Base-by-base conservation (phyloP, 1,140 invertebrate species). In the Eubasilissa regina region DNA sequence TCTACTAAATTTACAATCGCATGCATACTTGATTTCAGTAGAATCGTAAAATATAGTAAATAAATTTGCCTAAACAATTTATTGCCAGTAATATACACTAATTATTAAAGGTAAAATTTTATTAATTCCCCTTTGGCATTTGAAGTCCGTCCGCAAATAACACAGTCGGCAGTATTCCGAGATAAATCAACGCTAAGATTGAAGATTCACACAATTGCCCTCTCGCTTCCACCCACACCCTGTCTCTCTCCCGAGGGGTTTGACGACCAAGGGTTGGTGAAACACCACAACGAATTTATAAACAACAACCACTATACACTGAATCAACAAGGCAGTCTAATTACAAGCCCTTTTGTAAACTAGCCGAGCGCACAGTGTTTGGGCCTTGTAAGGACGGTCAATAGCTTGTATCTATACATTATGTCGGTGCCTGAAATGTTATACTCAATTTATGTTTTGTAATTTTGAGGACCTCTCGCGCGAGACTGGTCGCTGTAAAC, bases 201-300 rank as follows among this genome's bases (percentile, higher is more conserved):
- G n/a, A 9, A 55, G 53, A 15, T 55, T 17, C n/a, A 15, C 53
- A 55, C 53, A 55, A 55, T 55, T 10, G 19, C n/a, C n/a, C 53
- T 17, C 53, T 6, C 0, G 19, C 53, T 55, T 9, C 53, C 4
- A 55, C 53, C 53, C 53, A 15, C 8, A 17, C 19, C 53, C 13
- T n/a, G n/a, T n/a, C n/a, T n/a, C n/a, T n/a, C n/a, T 55, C 53
- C 53, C 53, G 53, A 17, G 53, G n/a, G 53, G n/a, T 17, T 55
- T 55, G 53, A 55, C 19, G 53, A 55, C 53, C 53, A 53, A 15
- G 53, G 51, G 53, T 4, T 15, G 53, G 53, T 55, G n/a, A 55
- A 55, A 55, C 53, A 17, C 53, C 53, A 55, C 53, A 55, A 17
- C 53, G 53, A 55, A 55, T 55, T 55, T 55, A 55, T 55, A 55